phyloP scores from a whole-genome alignment of 2,888 invertebrate species.

The Rhorus exstirpatorius region DNA sequence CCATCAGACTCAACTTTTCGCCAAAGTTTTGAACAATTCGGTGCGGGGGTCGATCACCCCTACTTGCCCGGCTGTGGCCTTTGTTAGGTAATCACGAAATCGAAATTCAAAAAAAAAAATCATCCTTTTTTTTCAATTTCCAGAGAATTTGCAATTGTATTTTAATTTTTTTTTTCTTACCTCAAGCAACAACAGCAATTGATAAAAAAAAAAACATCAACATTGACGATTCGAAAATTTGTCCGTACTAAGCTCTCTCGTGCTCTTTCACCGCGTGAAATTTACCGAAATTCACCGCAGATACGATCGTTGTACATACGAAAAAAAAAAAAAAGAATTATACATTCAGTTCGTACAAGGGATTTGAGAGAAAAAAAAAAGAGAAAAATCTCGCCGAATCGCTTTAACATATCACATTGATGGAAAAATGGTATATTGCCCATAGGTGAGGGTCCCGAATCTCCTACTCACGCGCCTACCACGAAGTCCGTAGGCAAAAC shows the following conservation, averaged over 20 bases:
- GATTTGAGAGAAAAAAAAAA: constrained; percentile 37
- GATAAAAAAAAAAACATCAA: not conserved
- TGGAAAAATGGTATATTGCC: constrained; percentile 74
- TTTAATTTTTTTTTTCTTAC: not conserved
- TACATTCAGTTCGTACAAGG: constrained; percentile 28
- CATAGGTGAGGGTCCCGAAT: constrained; percentile 82
- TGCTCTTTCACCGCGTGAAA: constrained; percentile 38
- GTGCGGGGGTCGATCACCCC: too few species aligned
- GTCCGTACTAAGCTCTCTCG: constrained; percentile 12
- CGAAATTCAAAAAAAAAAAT: constrained; percentile 16
- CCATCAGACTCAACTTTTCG: too few species aligned
- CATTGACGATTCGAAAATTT: not conserved
- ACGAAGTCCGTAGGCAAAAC: constrained; percentile 81
- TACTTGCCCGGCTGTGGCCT: too few species aligned
- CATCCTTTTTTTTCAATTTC: not conserved
- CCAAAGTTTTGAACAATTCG: too few species aligned
- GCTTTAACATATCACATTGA: constrained; percentile 70
- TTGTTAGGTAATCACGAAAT: too few species aligned
- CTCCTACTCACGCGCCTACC: constrained; percentile 81
- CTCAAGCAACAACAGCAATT: too few species aligned
- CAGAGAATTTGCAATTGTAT: not conserved
- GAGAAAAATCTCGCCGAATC: constrained; percentile 31
- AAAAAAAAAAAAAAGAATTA: constrained; percentile 20
- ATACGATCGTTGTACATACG: constrained; percentile 55
- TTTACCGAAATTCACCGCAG: constrained; percentile 38